Evolutionary conservation across 2,797 vertebrate species (phyloP).

Genomic region (Ispidina picta): DNA sequence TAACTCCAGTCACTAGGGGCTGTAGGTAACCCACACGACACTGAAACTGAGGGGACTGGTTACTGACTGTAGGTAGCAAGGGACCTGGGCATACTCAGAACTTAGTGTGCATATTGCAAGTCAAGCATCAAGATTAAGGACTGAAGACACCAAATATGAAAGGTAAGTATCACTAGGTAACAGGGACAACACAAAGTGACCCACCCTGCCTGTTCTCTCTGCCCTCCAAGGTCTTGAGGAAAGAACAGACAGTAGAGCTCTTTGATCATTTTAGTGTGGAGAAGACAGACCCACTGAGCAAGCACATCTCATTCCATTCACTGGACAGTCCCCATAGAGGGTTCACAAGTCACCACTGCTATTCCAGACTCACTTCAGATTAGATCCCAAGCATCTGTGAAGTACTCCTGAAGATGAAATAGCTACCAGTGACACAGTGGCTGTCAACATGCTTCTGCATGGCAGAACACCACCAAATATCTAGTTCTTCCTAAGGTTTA

Average conservation of each 20-base stretch:
- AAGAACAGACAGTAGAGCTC: not conserved
- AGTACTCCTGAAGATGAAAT: not conserved
- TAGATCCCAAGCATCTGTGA: not conserved
- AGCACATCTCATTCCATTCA: not conserved
- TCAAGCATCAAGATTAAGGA: not conserved
- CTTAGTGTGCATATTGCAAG: not conserved
- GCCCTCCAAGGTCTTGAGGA: not conserved
- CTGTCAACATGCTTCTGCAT: not conserved
- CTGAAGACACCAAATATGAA: not conserved
- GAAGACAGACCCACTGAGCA: not conserved
- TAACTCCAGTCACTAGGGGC: not conserved
- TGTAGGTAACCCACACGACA: not conserved
- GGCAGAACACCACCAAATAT: not conserved
- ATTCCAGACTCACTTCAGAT: not conserved
- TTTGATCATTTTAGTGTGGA: not conserved
- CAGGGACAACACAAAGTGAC: not conserved
- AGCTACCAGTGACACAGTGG: not conserved
- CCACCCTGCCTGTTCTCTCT: not conserved
- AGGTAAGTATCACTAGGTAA: not conserved
- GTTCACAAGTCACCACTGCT: not conserved
- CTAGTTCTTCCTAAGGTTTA: not conserved
- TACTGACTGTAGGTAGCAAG: not conserved
- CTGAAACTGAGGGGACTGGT: rapidly evolving
- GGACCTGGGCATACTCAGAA: not conserved
- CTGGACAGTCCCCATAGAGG: rapidly evolving